Base-by-base conservation (phyloP, 1,140 invertebrate species). In the Potamilus streckersoni region DNA sequence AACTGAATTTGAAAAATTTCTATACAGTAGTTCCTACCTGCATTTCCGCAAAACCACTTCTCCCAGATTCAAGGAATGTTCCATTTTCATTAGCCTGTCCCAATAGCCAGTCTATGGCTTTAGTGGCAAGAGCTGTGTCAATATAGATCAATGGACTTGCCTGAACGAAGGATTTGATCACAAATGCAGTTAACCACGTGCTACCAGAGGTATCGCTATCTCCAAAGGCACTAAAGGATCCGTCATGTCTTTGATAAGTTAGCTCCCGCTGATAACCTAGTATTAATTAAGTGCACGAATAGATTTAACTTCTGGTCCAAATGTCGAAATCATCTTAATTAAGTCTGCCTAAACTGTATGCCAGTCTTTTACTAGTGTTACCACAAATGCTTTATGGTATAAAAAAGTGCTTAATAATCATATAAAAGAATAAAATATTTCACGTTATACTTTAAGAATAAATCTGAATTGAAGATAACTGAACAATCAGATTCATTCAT, bases 151-250 rank as follows among this genome's bases (percentile, higher is more conserved):
- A 71, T 56, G 92, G 90, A 64, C 92, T 91, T 6, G 96, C 96
- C 89, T 96, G 94, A 31, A 92, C 92, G 82, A 99, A 94, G 59
- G 96, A 95, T 79, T 95, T 93, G 0, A 94, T 93, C 0, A 97
- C 96, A 87, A 97, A 97, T 3, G 97, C 96, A 13, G 97, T 99
- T 76, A 98, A 71, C 85, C 85, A 99, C 23, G 96, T 96, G 84
- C 96, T 97, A 17, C 97, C 95, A 76, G 92, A 93, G 19, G 92
- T 89, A 85, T 98, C 95, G 27, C 92, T 92, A 75, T 93, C 92
- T 57, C 95, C 96, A 89, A 99, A 98, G 27, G 96, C 95, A 87
- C 96, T 97, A 87, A 99, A 99, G 0, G 97, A 98, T 2, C 97
- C 97, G 88, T 99, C 97, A 13, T 91, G 86, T 72, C 95, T 93